Conservation (phyloP, 2,888 invertebrate genomes). For the Parascotia fuliginaria region DNA sequence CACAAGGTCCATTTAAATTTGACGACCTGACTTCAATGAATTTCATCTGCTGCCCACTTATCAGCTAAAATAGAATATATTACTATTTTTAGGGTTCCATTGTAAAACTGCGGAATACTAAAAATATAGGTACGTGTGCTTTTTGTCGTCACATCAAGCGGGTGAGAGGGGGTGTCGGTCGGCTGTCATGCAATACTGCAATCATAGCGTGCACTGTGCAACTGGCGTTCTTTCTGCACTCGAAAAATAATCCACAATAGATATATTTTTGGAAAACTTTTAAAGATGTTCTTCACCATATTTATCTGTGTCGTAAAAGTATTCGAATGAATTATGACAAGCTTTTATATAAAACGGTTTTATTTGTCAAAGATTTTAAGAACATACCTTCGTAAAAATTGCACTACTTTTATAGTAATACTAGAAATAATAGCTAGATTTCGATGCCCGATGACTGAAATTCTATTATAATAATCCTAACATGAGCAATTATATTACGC, state of each 20-base stretch:
- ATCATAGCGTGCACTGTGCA: constrained; percentile 63
- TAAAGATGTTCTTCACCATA: neutral
- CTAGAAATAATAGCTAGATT: too few relatives aligned
- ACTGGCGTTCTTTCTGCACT: constrained; percentile 46
- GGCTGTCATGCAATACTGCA: constrained; percentile 71
- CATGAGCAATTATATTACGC: too few relatives aligned
- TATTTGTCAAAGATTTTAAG: too few relatives aligned
- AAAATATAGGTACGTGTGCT: constrained; percentile 30
- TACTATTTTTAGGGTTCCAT: neutral
- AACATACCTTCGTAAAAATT: too few relatives aligned
- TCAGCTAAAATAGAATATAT: too few relatives aligned
- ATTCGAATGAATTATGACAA: neutral
- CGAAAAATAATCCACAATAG: constrained; percentile 36
- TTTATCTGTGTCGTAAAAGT: constrained; percentile 5
- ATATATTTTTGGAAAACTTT: constrained; percentile 21
- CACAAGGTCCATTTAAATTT: too few relatives aligned
- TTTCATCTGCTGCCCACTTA: too few relatives aligned
- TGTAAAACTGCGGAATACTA: constrained; percentile 11
- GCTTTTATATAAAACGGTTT: neutral
- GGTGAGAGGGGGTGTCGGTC: constrained; percentile 50
- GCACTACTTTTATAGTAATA: too few relatives aligned
- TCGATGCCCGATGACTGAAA: too few relatives aligned
- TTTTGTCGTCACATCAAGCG: constrained; percentile 45
- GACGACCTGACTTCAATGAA: too few relatives aligned
- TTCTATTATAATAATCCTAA: too few relatives aligned